A percentile compares a stretch with the other conserved stretches of the same genome.
These are phyloP conservation scores for Onthophagus sagittarius DNA, from an alignment of 2,888 invertebrate genomes.

Conservation along the genomic window DNA sequence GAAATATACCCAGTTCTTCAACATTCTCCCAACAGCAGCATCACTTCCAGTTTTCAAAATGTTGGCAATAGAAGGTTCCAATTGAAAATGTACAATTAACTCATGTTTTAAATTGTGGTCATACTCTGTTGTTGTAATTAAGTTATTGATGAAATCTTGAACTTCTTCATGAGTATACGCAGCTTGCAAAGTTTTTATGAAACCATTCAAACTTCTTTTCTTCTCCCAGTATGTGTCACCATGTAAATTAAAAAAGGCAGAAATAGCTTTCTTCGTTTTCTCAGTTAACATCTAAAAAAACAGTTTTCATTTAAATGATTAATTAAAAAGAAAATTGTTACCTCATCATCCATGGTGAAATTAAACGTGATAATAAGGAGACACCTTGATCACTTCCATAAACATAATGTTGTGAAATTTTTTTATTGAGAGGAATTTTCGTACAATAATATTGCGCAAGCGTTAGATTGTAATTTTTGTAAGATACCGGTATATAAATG, in stretches of 20 bases:
- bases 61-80: not conserved
- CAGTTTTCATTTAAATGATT: not conserved
- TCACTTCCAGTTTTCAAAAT: not conserved
- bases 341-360: too few relatives aligned
- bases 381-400: too few relatives aligned
- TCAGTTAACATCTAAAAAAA: not conserved
- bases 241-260: not conserved
- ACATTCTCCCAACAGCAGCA: not conserved
- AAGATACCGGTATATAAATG: too few relatives aligned
- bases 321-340: not conserved
- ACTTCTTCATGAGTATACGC: not conserved
- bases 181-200: not conserved
- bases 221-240: not conserved
- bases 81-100: not conserved
- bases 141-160: not conserved
- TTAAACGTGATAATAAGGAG: too few relatives aligned
- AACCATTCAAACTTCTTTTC: not conserved
- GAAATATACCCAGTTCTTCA: conserved; percentile 1
- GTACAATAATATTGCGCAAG: too few relatives aligned
- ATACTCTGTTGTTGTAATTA: not conserved
- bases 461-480: too few relatives aligned
- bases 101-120: not conserved
- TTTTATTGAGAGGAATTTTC: too few relatives aligned
- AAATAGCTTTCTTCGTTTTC: not conserved
- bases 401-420: too few relatives aligned